phyloP scores from a whole-genome alignment of 2,797 vertebrate genomes.

The Gastrophryne carolinensis region DNA sequence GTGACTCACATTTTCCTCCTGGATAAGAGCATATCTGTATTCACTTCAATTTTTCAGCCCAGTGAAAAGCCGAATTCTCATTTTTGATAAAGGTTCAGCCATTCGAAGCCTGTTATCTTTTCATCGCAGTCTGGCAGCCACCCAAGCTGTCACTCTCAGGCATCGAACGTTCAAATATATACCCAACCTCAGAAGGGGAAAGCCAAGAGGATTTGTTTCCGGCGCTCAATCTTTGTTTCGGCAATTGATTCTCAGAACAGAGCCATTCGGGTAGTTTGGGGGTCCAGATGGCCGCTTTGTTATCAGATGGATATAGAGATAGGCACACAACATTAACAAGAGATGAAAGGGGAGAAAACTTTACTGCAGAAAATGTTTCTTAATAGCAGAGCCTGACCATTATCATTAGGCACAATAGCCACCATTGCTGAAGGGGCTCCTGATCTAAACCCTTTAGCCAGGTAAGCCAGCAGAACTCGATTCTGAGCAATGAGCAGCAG shows the following conservation, averaged over 20 bases:
- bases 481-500: too few relatives aligned
- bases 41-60: neutral
- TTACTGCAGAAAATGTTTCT: too few relatives aligned
- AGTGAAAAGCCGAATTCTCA: neutral
- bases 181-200: neutral
- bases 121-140: neutral
- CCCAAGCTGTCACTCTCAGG: neutral
- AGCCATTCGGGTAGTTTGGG: neutral
- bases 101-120: neutral
- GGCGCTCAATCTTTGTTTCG: neutral
- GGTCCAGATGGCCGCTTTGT: neutral
- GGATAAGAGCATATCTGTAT: neutral
- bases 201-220: neutral
- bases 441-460: too few relatives aligned
- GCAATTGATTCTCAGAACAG: conserved; percentile 14
- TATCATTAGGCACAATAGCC: too few relatives aligned
- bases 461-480: too few relatives aligned
- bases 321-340: neutral
- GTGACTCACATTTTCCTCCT: neutral
- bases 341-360: neutral
- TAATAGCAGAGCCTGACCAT: too few relatives aligned
- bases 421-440: too few relatives aligned
- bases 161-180: neutral
- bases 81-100: neutral
- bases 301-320: neutral